Conservation (phyloP, 1,140 invertebrate species). For the Eueides isabella region DNA sequence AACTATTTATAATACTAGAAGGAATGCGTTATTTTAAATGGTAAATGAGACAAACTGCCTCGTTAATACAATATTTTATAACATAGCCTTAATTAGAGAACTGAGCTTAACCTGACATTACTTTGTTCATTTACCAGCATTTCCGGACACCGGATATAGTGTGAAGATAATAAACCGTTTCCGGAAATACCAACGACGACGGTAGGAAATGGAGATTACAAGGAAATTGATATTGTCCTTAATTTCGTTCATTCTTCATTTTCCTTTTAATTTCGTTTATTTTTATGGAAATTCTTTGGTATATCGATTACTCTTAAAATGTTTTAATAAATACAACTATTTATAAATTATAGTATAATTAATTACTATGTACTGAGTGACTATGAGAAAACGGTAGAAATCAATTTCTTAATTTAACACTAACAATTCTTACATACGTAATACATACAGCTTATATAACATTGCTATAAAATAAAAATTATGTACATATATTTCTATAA, state of each 20-base stretch:
- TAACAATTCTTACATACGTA: too few species aligned
- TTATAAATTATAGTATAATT: too few species aligned
- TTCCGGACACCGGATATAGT: background rate
- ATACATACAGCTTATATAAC: too few species aligned
- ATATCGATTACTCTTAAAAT: too few species aligned
- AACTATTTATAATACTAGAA: background rate
- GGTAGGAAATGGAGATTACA: constrained; percentile 25
- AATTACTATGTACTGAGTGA: too few species aligned
- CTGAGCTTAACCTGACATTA: constrained; percentile 1
- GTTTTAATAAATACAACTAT: too few species aligned
- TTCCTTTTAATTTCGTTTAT: background rate
- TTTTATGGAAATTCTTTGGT: background rate
- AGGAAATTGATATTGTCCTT: constrained; percentile 20
- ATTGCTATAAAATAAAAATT: too few species aligned
- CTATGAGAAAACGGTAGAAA: too few species aligned
- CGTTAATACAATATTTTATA: background rate
- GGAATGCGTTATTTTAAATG: background rate
- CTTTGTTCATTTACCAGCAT: background rate
- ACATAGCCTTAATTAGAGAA: background rate
- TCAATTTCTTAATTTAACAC: too few species aligned
- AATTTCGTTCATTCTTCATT: constrained; percentile 29
- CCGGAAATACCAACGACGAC: constrained; percentile 22
- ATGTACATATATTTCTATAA: background rate
- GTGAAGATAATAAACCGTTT: constrained; percentile 18
- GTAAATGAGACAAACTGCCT: background rate